Percentiles rank a stretch among this genome's conserved stretches.
phyloP scores from a whole-genome alignment of 2,888 invertebrate genomes.

The Orthonychiurus folsomi region DNA sequence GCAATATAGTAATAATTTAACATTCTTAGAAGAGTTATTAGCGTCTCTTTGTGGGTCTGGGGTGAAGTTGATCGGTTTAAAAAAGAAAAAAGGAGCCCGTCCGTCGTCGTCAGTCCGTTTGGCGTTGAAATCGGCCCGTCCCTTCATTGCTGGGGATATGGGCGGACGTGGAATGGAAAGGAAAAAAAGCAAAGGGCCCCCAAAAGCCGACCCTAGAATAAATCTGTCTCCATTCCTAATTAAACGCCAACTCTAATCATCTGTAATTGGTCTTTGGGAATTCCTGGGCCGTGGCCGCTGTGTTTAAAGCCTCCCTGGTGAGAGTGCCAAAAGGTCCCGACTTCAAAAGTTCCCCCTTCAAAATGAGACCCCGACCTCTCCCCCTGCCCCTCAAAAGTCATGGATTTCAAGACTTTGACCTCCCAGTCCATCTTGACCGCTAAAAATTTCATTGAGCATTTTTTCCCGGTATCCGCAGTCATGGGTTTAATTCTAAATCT shows the following conservation, averaged over 20 bases:
- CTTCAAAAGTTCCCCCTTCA: conserved; percentile 18
- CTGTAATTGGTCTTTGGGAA: conserved; percentile 39
- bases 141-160: not conserved
- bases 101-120: too few relatives aligned
- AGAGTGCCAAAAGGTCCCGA: conserved; percentile 35
- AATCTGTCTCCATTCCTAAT: conserved; percentile 41
- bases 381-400: not conserved
- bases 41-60: too few relatives aligned
- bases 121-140: too few relatives aligned
- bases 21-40: not conserved
- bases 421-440: not conserved
- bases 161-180: not conserved
- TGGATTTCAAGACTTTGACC: not conserved
- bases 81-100: too few relatives aligned
- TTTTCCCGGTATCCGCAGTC: too few relatives aligned
- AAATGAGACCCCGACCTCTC: not conserved
- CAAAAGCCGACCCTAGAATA: conserved; percentile 38
- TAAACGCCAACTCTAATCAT: conserved; percentile 41
- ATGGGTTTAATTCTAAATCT: too few relatives aligned
- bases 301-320: conserved; percentile 32
- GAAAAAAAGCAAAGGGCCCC: not conserved
- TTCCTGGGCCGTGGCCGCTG: conserved; percentile 12
- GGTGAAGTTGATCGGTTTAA: too few relatives aligned
- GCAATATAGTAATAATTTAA: not conserved
- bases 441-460: not conserved